Conservation (phyloP, 2,113 vertebrate species). For the Rana temporaria region DNA sequence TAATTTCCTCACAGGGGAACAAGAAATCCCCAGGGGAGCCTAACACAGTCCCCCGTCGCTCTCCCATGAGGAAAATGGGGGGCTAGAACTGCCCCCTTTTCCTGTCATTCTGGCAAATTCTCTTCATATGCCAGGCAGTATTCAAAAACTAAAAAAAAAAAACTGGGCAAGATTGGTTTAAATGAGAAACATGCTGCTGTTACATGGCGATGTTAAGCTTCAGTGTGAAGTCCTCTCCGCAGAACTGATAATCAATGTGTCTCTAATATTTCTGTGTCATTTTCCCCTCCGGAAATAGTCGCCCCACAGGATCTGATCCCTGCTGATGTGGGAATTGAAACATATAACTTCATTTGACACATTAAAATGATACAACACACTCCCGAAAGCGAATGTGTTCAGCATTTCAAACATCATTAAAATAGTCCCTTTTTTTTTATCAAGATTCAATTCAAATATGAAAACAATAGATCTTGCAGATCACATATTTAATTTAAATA, state of each 20-base stretch:
- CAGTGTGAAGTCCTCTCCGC: not conserved
- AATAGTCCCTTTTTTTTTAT: not conserved
- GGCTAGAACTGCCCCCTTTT: no score
- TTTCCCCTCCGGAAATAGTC: constrained; percentile 7
- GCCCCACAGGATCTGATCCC: not conserved
- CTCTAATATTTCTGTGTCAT: constrained; percentile 15
- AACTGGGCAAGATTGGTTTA: no score
- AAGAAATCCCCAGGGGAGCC: no score
- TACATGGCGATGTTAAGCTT: not conserved
- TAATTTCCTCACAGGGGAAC: no score
- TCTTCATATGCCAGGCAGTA: no score
- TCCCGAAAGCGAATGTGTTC: not conserved
- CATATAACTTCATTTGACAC: constrained; percentile 12
- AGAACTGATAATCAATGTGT: constrained; percentile 21
- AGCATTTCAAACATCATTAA: not conserved
- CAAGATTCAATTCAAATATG: no score
- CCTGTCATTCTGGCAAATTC: no score
- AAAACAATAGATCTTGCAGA: no score
- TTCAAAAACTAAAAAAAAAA: no score
- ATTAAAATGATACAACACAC: not conserved
- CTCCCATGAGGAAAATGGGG: no score
- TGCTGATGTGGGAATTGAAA: constrained; percentile 35
- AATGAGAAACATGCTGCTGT: not conserved
- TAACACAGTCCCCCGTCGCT: no score
- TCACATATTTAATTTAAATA: no score